A percentile compares a stretch with the other conserved stretches of the same genome.
Conservation (phyloP, 2,113 vertebrate species). For the Ornithorhynchus anatinus region DNA sequence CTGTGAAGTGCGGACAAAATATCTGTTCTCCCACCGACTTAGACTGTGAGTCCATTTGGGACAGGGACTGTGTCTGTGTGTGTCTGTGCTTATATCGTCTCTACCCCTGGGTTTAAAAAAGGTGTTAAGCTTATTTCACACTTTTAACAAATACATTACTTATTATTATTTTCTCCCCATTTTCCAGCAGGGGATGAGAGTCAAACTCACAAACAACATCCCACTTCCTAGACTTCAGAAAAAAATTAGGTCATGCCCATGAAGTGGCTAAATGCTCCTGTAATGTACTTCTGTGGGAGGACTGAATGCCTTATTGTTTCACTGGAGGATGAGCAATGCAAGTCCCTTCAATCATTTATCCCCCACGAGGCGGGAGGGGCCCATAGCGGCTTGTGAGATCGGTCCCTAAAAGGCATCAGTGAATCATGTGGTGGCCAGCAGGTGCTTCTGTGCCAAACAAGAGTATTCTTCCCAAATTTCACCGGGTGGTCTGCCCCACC, state of each 20-base stretch:
- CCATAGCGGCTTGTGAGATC: conserved; percentile 1
- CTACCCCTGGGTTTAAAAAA: no score
- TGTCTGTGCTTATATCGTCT: no score
- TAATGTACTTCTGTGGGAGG: neutral
- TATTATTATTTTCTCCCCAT: no score
- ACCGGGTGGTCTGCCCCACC: conserved; percentile 14
- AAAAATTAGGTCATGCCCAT: neutral
- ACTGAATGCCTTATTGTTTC: neutral
- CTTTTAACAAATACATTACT: no score
- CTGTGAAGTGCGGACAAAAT: no score
- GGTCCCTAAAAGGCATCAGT: conserved; percentile 11
- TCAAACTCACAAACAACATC: neutral
- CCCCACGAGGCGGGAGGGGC: neutral
- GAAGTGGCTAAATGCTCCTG: neutral
- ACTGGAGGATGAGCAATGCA: conserved; percentile 17
- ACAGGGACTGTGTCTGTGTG: no score
- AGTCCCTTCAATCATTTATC: conserved; percentile 21
- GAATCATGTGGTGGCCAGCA: conserved; percentile 22
- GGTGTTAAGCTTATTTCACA: no score
- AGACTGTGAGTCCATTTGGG: no score
- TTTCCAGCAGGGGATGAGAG: no score
- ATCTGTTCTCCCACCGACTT: no score
- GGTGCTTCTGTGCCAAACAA: conserved; percentile 36
- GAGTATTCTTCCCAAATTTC: neutral
- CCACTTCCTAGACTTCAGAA: neutral